Base-by-base conservation (phyloP, 2,113 vertebrate genomes). In the Cepphus grylle region DNA sequence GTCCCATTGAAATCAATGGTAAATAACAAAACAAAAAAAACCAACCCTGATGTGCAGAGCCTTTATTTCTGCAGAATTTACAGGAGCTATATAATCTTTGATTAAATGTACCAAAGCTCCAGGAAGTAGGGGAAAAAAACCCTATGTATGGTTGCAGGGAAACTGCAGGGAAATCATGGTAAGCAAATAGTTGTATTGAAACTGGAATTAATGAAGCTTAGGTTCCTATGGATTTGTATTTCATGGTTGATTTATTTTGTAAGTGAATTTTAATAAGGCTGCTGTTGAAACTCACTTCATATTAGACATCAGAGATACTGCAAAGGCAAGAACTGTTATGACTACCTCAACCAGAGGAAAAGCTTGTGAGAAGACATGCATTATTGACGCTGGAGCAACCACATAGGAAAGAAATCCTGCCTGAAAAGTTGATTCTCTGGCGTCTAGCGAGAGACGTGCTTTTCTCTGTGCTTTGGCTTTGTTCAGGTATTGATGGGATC, bases 201-300 rank as follows among this genome's bases (percentile, higher is more conserved):
- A 94, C 62, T 59, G 11, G 36, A 96, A 85, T 87, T 96, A 97
- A 95, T 69, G 91, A 95, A 94, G 84, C 78, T 82, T 87, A 65
- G 30, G 66, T 90, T 93, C 87, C 69, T 90, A 90, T 90, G 90
- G 91, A 96, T 95, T 96, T 90, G 61, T 91, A 84, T 90, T 95
- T 94, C 32, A 10, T 53, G 87, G 90, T 22, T 96, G 90, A 94
- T 96, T 94, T 95, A 91, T 70, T 88, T 93, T 88, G 26, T 82
- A 94, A 95, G 90, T 90, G 74, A 96, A 80, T 94, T 95, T 96
- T 96, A 96, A 92, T 94, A 88, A 83, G 70, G 30, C 15, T 85
- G 34, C 30, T 69, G 30, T 70, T 90, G 81, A 91, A 94, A 93
- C 30, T 94, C 77, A 76, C 65, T 90, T 91, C 56, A 56, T 90